Evolutionary conservation across 2,888 invertebrate genomes (phyloP), one percentile per base, ranked within the genome.

Genomic region (Melieria crassipennis): DNA sequence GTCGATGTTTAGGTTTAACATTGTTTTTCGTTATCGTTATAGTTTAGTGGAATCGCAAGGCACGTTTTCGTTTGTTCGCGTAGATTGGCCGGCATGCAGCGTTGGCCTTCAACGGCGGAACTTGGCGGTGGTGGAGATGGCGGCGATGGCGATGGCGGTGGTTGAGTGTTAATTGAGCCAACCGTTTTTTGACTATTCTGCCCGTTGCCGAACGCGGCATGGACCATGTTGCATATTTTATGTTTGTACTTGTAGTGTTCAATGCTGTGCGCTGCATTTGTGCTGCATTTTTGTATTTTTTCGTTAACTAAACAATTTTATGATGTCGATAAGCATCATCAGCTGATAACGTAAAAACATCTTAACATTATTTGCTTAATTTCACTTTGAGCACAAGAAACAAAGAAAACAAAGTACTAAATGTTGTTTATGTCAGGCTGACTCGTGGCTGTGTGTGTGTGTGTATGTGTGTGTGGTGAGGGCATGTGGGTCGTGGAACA

Each of bases 1-100:
- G 83, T 83, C 81, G 83, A 83, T 83, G 83, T 83, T 83, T 83
- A 83, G 82, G 83, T 83, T 83, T 80, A 82, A 83, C 81, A 82
- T 80, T 81, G 82, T 82, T 81, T 82, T 78, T 79, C 78, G 79
- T 83, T 83, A 83, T 83, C 83, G 82, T 79, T 81, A 81, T 81
- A 81, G 81, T 81, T 81, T 81, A 82, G 81, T 81, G 81, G 79
- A 56, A 66, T 52, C 52, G 13, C 52, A 52, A 52, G 52, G 52
- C 52, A 13, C 52, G 52, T 52, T 52, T n/a, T 52, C 13, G 7
- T 52, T 13, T 52, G 11, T 13, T 52, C 52, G 9, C 62, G 58
- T n/a, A 16, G 55, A 46, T 43, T 7, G 13, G 52, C 11, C 52
- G 11, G 52, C 30, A 9, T 16, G 45, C 11, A 65, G 9, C 13